phyloP scores from a whole-genome alignment of 2,113 vertebrate species.

The Mixornis gularis region DNA sequence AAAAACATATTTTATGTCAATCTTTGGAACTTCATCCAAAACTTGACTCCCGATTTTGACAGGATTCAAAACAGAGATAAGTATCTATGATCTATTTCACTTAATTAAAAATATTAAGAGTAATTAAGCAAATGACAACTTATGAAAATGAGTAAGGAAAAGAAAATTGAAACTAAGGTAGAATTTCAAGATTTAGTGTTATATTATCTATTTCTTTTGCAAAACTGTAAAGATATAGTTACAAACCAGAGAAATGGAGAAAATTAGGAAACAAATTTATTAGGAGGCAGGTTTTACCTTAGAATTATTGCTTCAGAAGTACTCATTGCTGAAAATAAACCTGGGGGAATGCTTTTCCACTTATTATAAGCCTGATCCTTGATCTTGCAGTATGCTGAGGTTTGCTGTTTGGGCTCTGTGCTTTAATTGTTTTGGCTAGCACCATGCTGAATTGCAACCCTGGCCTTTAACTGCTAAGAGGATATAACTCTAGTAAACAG shows the following conservation, averaged over 20 bases:
- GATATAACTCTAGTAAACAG: constrained; percentile 35
- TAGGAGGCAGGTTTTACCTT: neutral
- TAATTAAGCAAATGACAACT: neutral
- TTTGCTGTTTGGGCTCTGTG: neutral
- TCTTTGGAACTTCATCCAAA: neutral
- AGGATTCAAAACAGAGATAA: neutral
- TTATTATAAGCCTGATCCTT: constrained; percentile 2
- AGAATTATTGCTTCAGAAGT: neutral
- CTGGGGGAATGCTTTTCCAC: neutral
- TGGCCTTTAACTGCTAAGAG: constrained; percentile 21
- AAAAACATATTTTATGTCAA: neutral
- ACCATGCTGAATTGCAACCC: constrained; percentile 22
- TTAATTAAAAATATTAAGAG: neutral
- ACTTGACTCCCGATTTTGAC: neutral
- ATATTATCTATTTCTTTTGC: neutral
- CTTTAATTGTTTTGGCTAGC: constrained; percentile 42
- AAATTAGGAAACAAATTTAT: neutral
- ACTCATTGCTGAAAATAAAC: constrained; percentile 9
- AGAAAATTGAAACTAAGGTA: neutral
- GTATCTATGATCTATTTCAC: neutral
- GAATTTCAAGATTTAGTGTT: neutral
- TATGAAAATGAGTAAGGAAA: neutral
- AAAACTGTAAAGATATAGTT: neutral
- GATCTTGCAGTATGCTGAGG: constrained; percentile 17
- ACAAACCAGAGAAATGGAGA: neutral